Evolutionary conservation across 2,113 vertebrate genomes (phyloP), one percentile per base, ranked within the genome.

Genomic region (Oreochromis niloticus): DNA sequence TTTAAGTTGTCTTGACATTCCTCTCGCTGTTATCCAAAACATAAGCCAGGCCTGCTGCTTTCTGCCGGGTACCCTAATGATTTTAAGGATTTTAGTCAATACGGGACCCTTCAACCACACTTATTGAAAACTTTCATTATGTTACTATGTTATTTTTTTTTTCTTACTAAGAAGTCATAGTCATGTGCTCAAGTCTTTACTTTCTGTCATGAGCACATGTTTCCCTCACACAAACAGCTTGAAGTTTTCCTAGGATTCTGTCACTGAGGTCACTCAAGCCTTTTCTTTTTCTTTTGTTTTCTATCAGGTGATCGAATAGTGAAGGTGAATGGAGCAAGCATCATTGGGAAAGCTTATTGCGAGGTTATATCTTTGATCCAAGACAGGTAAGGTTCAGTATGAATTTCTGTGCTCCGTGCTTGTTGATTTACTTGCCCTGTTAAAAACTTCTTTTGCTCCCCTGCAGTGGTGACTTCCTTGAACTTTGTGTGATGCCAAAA

Each of bases 401-500:
- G 7, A 14, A 39, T 57, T n/a, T n/a, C 10, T 61, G 12, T 36
- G 4, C 10, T 11, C 24, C 1, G 27, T 87, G 75, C 2, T 82
- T 32, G 14, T 19, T 36, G 4, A 30, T 12, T 84, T 16, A 30
- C 75, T 73, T 56, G 41, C 34, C 16, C 3, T 14, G 1, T 43
- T 61, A 41, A 43, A 55, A 83, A 16, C 54, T 3, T 66, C 41
- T 27, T 82, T 43, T 55, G 14, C 3, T 84, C 88, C 10, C 30
- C 95, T 97, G 87, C 95, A 99, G 99, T 94, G 98, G 98, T 78
- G 96, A 97, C 16, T 94, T 97, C 80, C 96, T 99, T 93, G 98
- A 99, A 90, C 97, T 99, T 89, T 99, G 98, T 91, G 98, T 99
- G 83, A 99, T 99, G 99, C 99, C 98, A 93, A 99, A 99, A 97